Percentiles rank a stretch among this genome's conserved stretches.
Conservation (phyloP, 2,113 vertebrate genomes). For the Elaphurus davidianus region DNA sequence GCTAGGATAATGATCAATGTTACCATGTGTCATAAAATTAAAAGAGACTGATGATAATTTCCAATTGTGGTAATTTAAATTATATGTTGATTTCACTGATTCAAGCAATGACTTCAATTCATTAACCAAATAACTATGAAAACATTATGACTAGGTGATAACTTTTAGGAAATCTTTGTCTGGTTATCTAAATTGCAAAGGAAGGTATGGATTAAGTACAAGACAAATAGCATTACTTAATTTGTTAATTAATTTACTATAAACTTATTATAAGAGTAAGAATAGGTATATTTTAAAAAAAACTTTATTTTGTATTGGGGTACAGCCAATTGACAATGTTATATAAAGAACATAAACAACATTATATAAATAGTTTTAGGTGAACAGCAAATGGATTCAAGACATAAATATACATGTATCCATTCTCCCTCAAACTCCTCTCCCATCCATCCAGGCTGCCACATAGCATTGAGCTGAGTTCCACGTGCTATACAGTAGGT, state of each 20-base stretch:
- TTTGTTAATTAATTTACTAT: not conserved
- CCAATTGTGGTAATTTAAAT: not conserved
- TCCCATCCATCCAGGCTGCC: not conserved
- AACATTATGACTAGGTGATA: not conserved
- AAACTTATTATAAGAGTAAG: not conserved
- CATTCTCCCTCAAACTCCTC: not conserved
- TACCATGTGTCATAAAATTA: not conserved
- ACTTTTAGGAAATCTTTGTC: not conserved
- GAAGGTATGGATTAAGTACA: not conserved
- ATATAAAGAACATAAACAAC: not conserved
- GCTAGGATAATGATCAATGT: not conserved
- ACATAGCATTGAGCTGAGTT: not conserved
- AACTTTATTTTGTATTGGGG: not conserved
- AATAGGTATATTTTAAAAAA: not conserved
- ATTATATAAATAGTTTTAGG: not conserved
- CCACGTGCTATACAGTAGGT: not conserved
- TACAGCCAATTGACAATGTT: not conserved
- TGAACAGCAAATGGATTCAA: not conserved
- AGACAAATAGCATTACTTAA: not conserved
- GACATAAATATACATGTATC: not conserved
- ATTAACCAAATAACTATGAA: not conserved
- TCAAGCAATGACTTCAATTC: not conserved
- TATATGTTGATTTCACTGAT: not conserved
- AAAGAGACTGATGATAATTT: not conserved
- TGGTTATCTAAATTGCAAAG: not conserved